Evolutionary conservation across 2,113 vertebrate genomes (phyloP), one percentile per base, ranked within the genome.

Genomic region (Rhabdomys dilectus): DNA sequence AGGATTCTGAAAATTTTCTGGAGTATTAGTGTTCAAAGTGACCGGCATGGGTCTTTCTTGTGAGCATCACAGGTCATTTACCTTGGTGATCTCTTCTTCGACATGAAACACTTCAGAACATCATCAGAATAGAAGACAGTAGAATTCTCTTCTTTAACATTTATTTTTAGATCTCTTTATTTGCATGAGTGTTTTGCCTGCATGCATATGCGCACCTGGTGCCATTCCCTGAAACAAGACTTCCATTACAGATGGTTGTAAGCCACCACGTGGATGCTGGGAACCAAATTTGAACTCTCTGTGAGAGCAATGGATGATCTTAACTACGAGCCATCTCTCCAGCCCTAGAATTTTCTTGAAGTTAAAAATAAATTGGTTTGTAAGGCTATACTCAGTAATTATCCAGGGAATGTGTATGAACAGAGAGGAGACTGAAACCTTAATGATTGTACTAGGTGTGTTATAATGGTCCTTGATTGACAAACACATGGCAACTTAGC

Each of bases 351-450:
- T 58, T 93, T 91, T 86, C 24, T 89, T 89, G 73, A 89, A 7
- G 12, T 68, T 86, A 56, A 76, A 72, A 76, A 42, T 58, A 91
- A 89, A 85, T 68, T 68, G 82, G 66, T 85, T 89, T 6, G 22
- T 34, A 93, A 89, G 77, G 17, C 56, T 68, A 13, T 53, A 85
- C 70, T 68, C 70, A 75, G n/a, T 88, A 86, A 80, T 72, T 82
- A 87, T 93, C 62, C 53, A 58, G 56, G 19, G n/a, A 93, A 60
- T 84, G 92, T 39, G 24, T 72, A 53, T 34, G 77, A 97, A 91
- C 10, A 76, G 56, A 7, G 93, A 80, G 56, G 58, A 89, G 58
- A 87, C 21, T 16, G 85, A 48, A 36, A 5, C 17, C 86, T 93
- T 78, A 86, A 72, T 34, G 88, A 87, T 48, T 92, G 82, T 29